Conservation (phyloP, 2,113 vertebrate species). For the Motacilla tschutschensis region DNA sequence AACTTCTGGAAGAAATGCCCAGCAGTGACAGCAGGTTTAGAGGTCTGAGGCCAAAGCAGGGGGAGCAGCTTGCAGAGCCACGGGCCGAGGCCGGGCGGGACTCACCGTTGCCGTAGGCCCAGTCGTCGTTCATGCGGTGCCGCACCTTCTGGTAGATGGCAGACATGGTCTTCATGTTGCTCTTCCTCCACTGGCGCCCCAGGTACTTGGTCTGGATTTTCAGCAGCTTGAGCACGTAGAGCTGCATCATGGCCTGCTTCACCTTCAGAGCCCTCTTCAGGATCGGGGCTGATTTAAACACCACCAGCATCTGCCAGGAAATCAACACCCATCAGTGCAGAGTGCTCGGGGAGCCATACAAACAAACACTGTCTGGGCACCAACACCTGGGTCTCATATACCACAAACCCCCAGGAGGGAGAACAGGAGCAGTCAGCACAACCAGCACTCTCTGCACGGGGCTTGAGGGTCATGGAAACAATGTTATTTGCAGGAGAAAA, state of each 20-base stretch:
- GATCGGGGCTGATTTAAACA: slow-evolving; percentile 95
- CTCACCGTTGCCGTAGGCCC: slow-evolving; percentile 88
- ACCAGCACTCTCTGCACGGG: background rate
- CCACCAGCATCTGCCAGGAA: slow-evolving; percentile 89
- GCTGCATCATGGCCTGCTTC: slow-evolving; percentile 96
- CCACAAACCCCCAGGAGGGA: no score
- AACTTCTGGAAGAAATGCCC: background rate
- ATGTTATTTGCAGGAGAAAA: background rate
- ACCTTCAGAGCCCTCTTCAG: slow-evolving; percentile 94
- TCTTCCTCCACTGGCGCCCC: slow-evolving; percentile 83
- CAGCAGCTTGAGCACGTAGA: slow-evolving; percentile 90
- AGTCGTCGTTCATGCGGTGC: slow-evolving; percentile 88
- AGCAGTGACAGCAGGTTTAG: accelerated
- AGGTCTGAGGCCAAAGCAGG: background rate
- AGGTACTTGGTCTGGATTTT: slow-evolving; percentile 88
- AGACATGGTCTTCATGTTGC: slow-evolving; percentile 91
- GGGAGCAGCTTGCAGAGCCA: accelerated
- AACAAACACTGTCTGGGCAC: accelerated
- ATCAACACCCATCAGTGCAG: accelerated
- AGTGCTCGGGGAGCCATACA: accelerated
- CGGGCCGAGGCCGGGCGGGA: accelerated
- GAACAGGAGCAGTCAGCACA: accelerated
- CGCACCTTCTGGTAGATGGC: slow-evolving; percentile 90
- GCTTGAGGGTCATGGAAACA: background rate
- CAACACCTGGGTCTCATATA: accelerated